Conservation (phyloP, 2,797 vertebrate genomes). For the Pangasius mekongensis region DNA sequence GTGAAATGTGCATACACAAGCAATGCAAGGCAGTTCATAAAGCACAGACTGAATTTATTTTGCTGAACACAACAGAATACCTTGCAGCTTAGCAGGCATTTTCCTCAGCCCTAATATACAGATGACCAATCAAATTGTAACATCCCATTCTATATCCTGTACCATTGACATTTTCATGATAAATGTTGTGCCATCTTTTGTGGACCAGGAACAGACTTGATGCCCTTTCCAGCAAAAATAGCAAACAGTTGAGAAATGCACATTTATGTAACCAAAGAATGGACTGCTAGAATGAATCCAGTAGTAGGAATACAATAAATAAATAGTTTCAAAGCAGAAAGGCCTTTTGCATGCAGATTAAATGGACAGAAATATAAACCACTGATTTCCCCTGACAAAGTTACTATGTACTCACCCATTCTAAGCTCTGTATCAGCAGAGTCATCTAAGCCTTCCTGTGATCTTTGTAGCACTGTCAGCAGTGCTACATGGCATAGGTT, state of each 20-base stretch:
- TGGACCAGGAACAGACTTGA: not conserved
- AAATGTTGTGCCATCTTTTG: not conserved
- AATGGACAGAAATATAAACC: not conserved
- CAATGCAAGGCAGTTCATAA: not conserved
- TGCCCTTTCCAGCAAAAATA: not conserved
- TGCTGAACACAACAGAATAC: slow-evolving; percentile 9
- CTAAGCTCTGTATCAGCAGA: not conserved
- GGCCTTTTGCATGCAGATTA: not conserved
- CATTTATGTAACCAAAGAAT: not conserved
- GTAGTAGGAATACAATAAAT: too few species aligned
- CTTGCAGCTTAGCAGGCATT: not conserved
- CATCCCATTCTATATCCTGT: not conserved
- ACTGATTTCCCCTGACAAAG: not conserved
- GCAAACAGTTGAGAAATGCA: not conserved
- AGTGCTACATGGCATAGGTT: not conserved
- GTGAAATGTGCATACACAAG: slow-evolving; percentile 4
- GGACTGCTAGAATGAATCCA: not conserved
- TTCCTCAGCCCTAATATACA: not conserved
- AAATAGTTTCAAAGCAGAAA: not conserved
- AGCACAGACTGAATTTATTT: not conserved
- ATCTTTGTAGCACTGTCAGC: not conserved
- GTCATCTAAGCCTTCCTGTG: not conserved
- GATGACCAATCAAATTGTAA: not conserved
- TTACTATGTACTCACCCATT: not conserved
- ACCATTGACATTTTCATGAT: not conserved